A percentile compares a stretch with the other conserved stretches of the same genome.
These are phyloP conservation scores for Acanthis flammea DNA, from an alignment of 2,797 vertebrate genomes.

Conservation along the genomic window DNA sequence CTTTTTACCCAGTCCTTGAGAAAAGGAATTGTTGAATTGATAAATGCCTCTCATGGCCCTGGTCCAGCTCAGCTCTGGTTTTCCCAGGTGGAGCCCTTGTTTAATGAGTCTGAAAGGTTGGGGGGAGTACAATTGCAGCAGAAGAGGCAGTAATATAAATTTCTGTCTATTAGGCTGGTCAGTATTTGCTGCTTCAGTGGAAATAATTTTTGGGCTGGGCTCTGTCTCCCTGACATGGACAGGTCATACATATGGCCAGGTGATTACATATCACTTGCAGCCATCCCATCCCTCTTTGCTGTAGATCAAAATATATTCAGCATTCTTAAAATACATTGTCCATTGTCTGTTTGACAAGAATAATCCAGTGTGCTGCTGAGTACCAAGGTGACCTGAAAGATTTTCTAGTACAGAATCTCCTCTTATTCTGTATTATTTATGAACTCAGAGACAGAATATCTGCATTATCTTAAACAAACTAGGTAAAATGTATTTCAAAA, in stretches of 20 bases:
- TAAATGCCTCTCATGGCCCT: neutral
- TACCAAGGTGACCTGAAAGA: neutral
- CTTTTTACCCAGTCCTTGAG: neutral
- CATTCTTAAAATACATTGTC: neutral
- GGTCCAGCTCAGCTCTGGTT: neutral
- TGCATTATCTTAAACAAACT: slow-evolving; percentile 51
- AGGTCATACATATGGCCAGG: neutral
- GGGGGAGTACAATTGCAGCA: neutral
- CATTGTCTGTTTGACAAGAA: neutral
- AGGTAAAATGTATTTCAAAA: slow-evolving; percentile 62
- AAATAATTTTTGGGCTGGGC: neutral
- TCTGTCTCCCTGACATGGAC: rapidly evolving
- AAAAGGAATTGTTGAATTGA: neutral
- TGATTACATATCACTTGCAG: neutral
- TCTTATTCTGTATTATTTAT: neutral
- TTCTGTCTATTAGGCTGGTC: neutral
- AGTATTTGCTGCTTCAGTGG: neutral
- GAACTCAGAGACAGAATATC: slow-evolving; percentile 44
- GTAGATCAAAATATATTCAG: neutral
- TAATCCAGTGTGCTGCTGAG: neutral
- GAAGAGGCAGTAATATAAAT: neutral
- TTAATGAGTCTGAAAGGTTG: neutral
- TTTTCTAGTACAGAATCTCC: neutral
- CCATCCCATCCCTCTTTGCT: neutral
- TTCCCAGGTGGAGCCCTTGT: neutral